Base-by-base conservation (phyloP, 2,888 invertebrate genomes). In the Peribatodes rhomboidaria region DNA sequence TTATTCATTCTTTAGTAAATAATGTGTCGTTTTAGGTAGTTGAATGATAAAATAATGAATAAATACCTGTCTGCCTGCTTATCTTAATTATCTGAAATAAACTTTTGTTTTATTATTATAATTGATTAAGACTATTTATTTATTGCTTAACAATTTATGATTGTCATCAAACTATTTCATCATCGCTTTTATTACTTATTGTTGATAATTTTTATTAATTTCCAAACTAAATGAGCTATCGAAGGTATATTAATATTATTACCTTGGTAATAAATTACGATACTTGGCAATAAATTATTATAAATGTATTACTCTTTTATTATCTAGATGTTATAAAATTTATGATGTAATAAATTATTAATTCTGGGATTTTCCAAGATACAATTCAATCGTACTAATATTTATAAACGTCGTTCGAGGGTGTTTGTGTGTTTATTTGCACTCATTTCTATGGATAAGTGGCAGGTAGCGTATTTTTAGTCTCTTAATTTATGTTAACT, bases 191-290 rank as follows among this genome's bases (percentile, higher is more conserved):
- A 18, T 49, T 33, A n/a, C n/a, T n/a, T n/a, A 49, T 33, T 49
- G 16, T 49, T 6, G 49, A 50, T 16, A 47, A 42, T 11, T 18
- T 2, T 16, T 22, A 8, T 44, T 16, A 7, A 44, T 9, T 18
- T 35, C 11, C 11, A 39, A 39, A 44, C 4, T 44, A 13, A 13
- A 27, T 27, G 4, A 31, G 31, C 31, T 31, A 14, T 47, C 27
- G 14, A n/a, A 8, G n/a, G n/a, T n/a, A n/a, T n/a, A n/a, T n/a
- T n/a, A n/a, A n/a, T n/a, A n/a, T n/a, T n/a, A 7, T 50, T 13
- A 50, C n/a, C 18, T 50, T 13, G 18, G 50, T 35, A 10, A 50
- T 50, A 50, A 50, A 35, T 37, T 50, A 50, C 14, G 18, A 18
- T 18, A 4, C 3, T n/a, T n/a, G n/a, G n/a, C 50, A 18, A 50